Percentiles rank a stretch among this genome's conserved stretches.
Conservation (phyloP, 2,113 vertebrate species). For the Cephalopholis sonnerati region DNA sequence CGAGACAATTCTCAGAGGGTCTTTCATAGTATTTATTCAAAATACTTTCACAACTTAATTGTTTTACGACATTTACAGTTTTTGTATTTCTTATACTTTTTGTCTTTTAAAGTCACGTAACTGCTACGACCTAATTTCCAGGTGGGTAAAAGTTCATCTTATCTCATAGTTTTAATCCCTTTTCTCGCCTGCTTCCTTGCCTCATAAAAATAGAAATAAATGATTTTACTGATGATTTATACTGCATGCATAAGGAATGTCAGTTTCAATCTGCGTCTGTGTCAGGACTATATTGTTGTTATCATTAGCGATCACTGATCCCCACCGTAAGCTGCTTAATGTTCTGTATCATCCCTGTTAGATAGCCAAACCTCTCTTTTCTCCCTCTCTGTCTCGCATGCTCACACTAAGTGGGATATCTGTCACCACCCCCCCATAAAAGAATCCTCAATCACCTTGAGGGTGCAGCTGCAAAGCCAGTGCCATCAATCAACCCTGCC, state of each 20-base stretch:
- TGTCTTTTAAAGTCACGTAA: not conserved
- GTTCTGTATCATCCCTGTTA: constrained; percentile 65
- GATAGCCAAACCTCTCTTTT: constrained; percentile 26
- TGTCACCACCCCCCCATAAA: constrained; percentile 11
- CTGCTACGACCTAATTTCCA: constrained; percentile 32
- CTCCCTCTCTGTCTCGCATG: not conserved
- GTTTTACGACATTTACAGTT: too few species aligned
- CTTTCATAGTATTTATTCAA: not conserved
- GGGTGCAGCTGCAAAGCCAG: constrained; percentile 14
- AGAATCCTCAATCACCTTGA: constrained; percentile 49
- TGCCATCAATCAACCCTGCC: constrained; percentile 34
- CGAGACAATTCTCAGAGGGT: accelerated
- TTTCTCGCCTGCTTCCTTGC: constrained; percentile 3
- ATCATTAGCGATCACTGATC: constrained; percentile 64
- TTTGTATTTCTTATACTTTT: not conserved
- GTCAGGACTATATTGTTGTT: constrained; percentile 47
- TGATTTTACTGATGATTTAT: constrained; percentile 30
- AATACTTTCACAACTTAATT: not conserved
- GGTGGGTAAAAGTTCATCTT: not conserved
- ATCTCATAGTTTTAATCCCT: constrained; percentile 28
- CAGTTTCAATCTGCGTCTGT: constrained; percentile 38
- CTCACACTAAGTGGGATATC: constrained; percentile 19
- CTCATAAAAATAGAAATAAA: constrained; percentile 36
- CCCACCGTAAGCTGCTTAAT: constrained; percentile 68
- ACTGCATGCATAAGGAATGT: constrained; percentile 28